Evolutionary conservation across 2,113 vertebrate species (phyloP), one percentile per base, ranked within the genome.

Genomic region (Phyllostomus hastatus): DNA sequence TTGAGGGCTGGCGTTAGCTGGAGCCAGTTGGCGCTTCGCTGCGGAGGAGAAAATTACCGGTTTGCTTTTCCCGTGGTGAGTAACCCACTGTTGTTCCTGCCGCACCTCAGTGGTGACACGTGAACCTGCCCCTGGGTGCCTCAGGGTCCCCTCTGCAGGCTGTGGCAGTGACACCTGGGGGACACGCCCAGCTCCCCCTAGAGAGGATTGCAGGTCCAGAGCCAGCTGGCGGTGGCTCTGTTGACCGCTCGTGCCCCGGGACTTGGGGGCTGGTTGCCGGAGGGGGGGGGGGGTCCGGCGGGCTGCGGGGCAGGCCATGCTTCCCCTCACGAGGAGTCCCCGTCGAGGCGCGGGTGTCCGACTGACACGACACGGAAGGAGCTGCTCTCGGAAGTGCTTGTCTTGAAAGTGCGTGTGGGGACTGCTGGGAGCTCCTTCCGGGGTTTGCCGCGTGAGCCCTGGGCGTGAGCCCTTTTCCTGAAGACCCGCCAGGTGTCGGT

Each of bases 221-320:
- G 75, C 38, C 26, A 3, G 73, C 46, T 1, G 28, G 11, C 0
- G 16, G 28, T n/a, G 41, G 46, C 69, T 73, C 35, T 67, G 52
- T 64, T 48, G 69, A 41, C 41, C 1, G 15, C 14, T 61, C 24
- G 2, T 61, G 28, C 33, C 22, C 5, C 5, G 2, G 80, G 31
- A 57, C 20, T 28, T 1, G 57, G 19, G 79, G 81, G 31, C 48
- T 61, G 50, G 48, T 35, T 26, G 10, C 33, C 41, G 14, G 69
- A 73, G 31, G 10, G 22, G 73, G 57, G 8, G 28, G 9, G 67
- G 43, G 59, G 61, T 9, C 54, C 31, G 50, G 52, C 35, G 5
- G 69, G 33, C 35, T 7, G 0, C 10, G 1, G 31, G 46, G 67
- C 81, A 19, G 48, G n/a, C n/a, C 7, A 0, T 7, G 19, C 22